phyloP scores from a whole-genome alignment of 2,797 vertebrate genomes.

The Ptychadena robeensis region DNA sequence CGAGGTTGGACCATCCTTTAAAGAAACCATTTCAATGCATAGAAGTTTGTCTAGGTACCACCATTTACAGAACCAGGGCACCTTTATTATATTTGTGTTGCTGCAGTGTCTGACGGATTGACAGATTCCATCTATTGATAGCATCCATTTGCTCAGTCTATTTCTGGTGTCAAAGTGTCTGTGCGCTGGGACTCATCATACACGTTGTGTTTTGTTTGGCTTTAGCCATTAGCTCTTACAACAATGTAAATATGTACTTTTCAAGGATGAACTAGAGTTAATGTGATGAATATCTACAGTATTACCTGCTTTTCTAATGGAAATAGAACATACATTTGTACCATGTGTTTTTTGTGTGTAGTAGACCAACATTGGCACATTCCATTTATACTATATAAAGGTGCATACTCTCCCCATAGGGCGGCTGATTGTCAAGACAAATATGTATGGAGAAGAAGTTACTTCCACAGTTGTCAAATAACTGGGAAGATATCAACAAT shows the following conservation, averaged over 20 bases:
- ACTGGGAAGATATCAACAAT: no score
- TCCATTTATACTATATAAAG: no score
- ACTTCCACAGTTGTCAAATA: no score
- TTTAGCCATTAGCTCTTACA: conserved; percentile 33
- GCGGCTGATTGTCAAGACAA: no score
- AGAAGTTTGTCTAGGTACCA: conserved; percentile 1
- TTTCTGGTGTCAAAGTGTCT: conserved; percentile 59
- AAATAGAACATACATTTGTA: no score
- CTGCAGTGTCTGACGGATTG: conserved; percentile 57
- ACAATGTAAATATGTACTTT: neutral
- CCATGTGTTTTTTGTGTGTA: no score
- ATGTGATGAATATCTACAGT: no score
- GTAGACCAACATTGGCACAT: no score
- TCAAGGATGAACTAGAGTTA: no score
- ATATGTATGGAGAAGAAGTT: no score
- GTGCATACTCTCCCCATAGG: no score
- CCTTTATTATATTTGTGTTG: conserved; percentile 34
- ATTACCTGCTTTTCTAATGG: no score
- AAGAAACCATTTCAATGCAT: conserved; percentile 13
- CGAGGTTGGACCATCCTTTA: neutral
- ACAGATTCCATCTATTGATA: conserved; percentile 59
- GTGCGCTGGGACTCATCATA: conserved; percentile 39
- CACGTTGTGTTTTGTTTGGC: conserved; percentile 28
- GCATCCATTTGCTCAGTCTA: conserved; percentile 58
- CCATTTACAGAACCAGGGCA: conserved; percentile 1